Evolutionary conservation across 2,797 vertebrate species (phyloP), one percentile per base, ranked within the genome.

Genomic region (Trematomus bernacchii): DNA sequence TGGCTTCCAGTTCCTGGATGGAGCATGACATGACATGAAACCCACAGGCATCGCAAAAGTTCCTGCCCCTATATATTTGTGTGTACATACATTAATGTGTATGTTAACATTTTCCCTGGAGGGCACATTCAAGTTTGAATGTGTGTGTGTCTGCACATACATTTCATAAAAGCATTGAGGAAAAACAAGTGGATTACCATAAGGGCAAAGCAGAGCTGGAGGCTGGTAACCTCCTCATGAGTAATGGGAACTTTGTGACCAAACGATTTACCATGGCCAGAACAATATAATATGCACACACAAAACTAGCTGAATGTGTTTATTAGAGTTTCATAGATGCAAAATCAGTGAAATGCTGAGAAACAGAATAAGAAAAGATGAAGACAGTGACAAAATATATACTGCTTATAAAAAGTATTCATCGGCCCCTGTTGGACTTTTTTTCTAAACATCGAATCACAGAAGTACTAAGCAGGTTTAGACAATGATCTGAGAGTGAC

Each of bases 281-380:
- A 64, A n/a, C 83, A 15, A 52, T 55, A 76, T 16, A 62, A 19
- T 23, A 71, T 13, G 57, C 13, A 61, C 19, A 50, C 33, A 37
- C 33, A 59, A 21, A 76, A 69, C 33, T 61, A 68, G 69, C 58
- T 66, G 73, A 82, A 82, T 54, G 60, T 73, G 46, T 91, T 90
- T 86, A 89, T 90, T 89, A 78, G 77, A 82, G 83, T 80, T 85
- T 82, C 57, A 77, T 74, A 77, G 47, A 84, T 68, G 71, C 47
- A 75, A 79, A 82, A 77, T 86, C 57, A 59, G 51, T 66, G 27
- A 79, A 83, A 79, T 46, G 48, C 46, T 37, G 27, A 81, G n/a
- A 62, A 77, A 80, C 47, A 78, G 51, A 77, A 69, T 3, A 66
- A 51, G 6, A 72, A 52, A 57, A 51, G 43, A 52, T 37, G 48